Conservation (phyloP, 2,113 vertebrate genomes). For the Paramisgurnus dabryanus region DNA sequence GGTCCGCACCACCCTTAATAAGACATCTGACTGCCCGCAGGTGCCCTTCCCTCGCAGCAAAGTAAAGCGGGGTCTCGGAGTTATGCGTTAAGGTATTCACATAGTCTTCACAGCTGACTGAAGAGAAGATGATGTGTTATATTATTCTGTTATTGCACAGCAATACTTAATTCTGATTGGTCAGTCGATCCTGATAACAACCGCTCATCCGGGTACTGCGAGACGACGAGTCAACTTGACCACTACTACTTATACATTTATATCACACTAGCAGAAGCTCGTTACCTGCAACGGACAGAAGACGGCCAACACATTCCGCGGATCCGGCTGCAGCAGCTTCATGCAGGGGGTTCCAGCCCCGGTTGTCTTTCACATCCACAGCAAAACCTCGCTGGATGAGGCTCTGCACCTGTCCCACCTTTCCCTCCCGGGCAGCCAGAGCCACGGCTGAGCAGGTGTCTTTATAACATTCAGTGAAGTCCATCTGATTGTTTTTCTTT, state of each 20-base stretch:
- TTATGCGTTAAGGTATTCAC: conserved; percentile 84
- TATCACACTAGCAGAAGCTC: conserved; percentile 65
- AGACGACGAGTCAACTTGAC: no score
- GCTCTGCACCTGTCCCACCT: conserved; percentile 69
- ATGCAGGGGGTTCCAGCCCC: conserved; percentile 91
- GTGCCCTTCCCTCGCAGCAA: conserved; percentile 81
- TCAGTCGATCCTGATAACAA: no score
- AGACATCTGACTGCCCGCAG: conserved; percentile 73
- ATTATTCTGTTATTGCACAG: no score
- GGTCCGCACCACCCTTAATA: conserved; percentile 77
- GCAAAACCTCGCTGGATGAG: conserved; percentile 80
- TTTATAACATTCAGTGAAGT: conserved; percentile 87
- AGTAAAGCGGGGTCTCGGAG: conserved; percentile 81
- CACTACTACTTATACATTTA: no score
- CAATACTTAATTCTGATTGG: no score
- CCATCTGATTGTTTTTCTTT: conserved; percentile 57
- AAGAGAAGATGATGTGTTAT: background rate
- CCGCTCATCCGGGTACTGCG: no score
- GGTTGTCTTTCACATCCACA: conserved; percentile 85
- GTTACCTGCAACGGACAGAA: conserved; percentile 68
- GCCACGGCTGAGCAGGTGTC: conserved; percentile 84
- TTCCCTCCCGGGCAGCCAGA: conserved; percentile 80
- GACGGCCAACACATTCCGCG: conserved; percentile 75
- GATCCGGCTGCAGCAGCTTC: conserved; percentile 86
- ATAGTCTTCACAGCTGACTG: conserved; percentile 67